A percentile compares a stretch with the other conserved stretches of the same genome.
Conservation (phyloP, 2,113 vertebrate species). For the Pluvialis apricaria region DNA sequence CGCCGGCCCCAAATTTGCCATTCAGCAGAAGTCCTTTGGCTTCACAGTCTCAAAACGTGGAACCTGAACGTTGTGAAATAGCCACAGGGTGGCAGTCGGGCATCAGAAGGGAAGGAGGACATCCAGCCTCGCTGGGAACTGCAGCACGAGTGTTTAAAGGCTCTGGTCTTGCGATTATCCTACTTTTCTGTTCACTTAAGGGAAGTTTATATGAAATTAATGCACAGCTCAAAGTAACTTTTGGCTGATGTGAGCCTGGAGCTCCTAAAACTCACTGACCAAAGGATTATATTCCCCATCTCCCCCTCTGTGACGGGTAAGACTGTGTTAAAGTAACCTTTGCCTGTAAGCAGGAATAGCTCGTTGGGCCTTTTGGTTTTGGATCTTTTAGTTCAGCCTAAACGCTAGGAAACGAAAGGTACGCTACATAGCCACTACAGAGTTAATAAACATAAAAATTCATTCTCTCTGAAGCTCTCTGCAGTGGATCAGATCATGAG, state of each 20-base stretch:
- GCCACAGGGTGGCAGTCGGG: conserved; percentile 4
- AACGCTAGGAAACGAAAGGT: background rate
- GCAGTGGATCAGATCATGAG: background rate
- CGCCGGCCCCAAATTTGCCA: background rate
- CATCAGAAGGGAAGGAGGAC: background rate
- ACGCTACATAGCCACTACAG: background rate
- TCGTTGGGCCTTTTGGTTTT: background rate
- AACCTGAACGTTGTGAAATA: background rate
- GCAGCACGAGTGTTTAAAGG: background rate
- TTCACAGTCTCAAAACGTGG: background rate
- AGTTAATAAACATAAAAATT: background rate
- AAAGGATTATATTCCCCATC: background rate
- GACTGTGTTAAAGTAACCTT: background rate
- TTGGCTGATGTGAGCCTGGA: background rate
- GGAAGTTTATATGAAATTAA: background rate
- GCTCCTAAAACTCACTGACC: background rate
- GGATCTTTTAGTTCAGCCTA: background rate
- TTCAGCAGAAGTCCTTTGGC: background rate
- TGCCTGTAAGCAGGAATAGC: background rate
- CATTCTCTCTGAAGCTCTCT: background rate
- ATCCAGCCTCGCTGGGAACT: fast-evolving
- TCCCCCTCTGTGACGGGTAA: background rate
- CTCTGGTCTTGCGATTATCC: background rate
- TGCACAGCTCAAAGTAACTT: background rate
- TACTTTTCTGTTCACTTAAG: background rate